These are phyloP conservation scores for Iphiclides podalirius DNA, from an alignment of 2,888 invertebrate species.

Conservation along the genomic window DNA sequence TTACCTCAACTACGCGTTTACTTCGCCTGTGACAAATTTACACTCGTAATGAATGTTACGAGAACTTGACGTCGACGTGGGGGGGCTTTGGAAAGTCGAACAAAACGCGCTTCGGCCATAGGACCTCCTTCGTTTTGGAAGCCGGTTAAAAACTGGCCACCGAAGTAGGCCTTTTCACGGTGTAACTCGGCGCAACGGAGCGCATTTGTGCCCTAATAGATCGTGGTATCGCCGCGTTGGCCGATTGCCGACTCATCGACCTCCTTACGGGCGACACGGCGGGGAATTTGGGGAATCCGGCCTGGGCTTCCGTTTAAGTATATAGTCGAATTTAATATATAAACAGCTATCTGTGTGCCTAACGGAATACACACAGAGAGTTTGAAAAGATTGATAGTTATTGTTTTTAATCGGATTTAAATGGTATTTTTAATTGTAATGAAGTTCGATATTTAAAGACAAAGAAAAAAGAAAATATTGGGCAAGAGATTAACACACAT, in stretches of 20 bases:
- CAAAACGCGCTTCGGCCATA: slow-evolving; percentile 25
- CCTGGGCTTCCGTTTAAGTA: slow-evolving; percentile 2
- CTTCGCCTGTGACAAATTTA: too few species aligned
- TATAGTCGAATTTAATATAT: not conserved
- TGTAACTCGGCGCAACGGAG: slow-evolving; percentile 59
- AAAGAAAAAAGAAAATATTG: too few species aligned
- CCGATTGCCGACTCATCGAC: slow-evolving; percentile 57
- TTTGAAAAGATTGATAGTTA: too few species aligned
- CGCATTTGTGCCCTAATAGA: slow-evolving; percentile 67
- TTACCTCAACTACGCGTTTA: too few species aligned
- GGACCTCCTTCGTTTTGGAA: not conserved
- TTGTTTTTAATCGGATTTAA: too few species aligned
- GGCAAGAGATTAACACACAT: too few species aligned
- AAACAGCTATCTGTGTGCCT: too few species aligned
- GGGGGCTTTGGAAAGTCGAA: slow-evolving; percentile 51
- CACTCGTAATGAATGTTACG: too few species aligned
- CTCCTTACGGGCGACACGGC: slow-evolving; percentile 11
- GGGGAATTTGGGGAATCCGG: slow-evolving; percentile 17
- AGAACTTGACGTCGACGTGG: too few species aligned
- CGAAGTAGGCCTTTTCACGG: slow-evolving; percentile 74
- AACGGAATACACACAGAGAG: too few species aligned
- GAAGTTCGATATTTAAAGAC: too few species aligned
- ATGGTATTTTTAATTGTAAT: too few species aligned
- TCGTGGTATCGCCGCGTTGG: slow-evolving; percentile 62
- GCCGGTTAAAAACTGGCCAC: slow-evolving; percentile 51